These are phyloP conservation scores for Ophraella communa DNA, from an alignment of 2,888 invertebrate species.

Conservation along the genomic window DNA sequence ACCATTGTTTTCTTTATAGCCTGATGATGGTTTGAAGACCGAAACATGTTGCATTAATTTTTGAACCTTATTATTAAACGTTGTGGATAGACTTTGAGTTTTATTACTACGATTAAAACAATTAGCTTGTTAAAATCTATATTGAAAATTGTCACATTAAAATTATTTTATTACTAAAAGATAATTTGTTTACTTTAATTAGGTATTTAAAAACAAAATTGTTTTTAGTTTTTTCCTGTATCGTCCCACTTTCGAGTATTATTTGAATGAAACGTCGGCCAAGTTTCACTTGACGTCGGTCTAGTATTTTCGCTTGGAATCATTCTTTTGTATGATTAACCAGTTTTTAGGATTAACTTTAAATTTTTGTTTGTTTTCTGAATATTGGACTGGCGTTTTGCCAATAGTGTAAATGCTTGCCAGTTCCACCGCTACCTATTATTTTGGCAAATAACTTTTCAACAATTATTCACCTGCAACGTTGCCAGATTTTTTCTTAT, in stretches of 20 bases:
- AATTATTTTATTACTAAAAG: not conserved
- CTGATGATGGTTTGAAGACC: too few species aligned
- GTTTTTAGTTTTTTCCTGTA: not conserved
- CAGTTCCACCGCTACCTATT: conserved; percentile 8
- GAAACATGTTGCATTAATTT: too few species aligned
- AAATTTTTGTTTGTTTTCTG: not conserved
- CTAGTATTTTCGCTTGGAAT: not conserved
- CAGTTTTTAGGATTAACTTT: conserved; percentile 7
- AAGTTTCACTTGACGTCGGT: conserved; percentile 4
- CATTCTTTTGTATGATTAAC: conserved; percentile 1
- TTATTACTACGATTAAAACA: too few species aligned
- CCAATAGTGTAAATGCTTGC: conserved; percentile 1
- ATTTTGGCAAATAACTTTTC: conserved; percentile 8
- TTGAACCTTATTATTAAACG: too few species aligned
- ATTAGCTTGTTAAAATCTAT: too few species aligned
- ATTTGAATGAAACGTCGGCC: conserved; percentile 1
- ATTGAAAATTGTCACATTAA: too few species aligned
- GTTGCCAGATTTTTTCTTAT: not conserved
- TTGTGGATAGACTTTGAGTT: too few species aligned
- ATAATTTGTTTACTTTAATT: not conserved
- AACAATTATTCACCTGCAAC: conserved; percentile 5
- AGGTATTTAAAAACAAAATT: not conserved
- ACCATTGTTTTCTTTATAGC: too few species aligned
- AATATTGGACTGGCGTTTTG: not conserved
- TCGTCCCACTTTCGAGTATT: not conserved